Evolutionary conservation across 2,797 vertebrate genomes (phyloP).

Genomic region (Pipistrellus kuhlii): DNA sequence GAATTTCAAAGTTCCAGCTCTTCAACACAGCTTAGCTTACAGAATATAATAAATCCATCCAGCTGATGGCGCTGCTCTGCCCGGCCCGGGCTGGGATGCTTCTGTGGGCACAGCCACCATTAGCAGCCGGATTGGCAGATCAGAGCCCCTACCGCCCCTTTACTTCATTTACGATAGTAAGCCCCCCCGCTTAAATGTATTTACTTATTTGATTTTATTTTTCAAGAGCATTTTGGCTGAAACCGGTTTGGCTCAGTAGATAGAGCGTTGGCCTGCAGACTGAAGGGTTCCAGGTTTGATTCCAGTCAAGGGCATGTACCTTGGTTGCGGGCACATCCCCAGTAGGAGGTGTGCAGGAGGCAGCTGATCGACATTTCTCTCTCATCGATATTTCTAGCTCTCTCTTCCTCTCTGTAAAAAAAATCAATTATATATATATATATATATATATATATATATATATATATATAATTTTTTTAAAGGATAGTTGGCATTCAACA

Average conservation of each 20-base stretch:
- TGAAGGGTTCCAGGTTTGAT: too few species aligned
- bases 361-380: too few species aligned
- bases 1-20: background rate
- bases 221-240: background rate
- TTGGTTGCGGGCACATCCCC: too few species aligned
- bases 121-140: background rate
- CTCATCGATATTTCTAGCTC: too few species aligned
- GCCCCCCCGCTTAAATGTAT: background rate
- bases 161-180: background rate
- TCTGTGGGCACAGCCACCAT: constrained; percentile 8
- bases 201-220: background rate
- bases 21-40: background rate
- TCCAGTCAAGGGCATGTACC: too few species aligned
- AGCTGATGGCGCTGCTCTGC: background rate
- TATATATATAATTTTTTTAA: too few species aligned
- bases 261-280: too few species aligned
- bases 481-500: background rate
- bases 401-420: too few species aligned
- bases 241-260: too few species aligned
- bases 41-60: background rate
- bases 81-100: background rate
- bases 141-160: background rate
- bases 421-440: too few species aligned
- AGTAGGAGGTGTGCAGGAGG: too few species aligned
- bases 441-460: too few species aligned